phyloP scores from a whole-genome alignment of 2,888 invertebrate genomes.

The Escarpia spicata region DNA sequence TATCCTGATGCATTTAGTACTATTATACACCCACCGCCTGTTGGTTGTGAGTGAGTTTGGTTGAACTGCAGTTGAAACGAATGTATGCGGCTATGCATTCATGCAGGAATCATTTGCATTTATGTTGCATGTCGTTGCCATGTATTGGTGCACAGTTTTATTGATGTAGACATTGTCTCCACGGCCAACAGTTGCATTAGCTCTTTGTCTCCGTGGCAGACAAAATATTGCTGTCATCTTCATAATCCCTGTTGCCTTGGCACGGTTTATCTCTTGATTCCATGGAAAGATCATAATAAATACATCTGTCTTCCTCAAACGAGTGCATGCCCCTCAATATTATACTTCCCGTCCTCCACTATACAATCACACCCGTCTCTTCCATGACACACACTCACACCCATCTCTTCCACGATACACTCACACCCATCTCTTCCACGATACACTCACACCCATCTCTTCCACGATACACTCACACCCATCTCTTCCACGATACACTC shows the following conservation, averaged over 20 bases:
- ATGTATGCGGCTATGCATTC: not conserved
- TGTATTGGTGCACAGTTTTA: not conserved
- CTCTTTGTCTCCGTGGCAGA: not conserved
- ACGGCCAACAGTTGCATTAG: not conserved
- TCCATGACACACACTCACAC: not conserved
- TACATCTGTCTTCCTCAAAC: not conserved
- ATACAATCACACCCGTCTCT: not conserved
- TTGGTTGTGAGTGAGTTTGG: not conserved
- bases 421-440: too few relatives aligned
- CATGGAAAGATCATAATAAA: not conserved
- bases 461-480: too few relatives aligned
- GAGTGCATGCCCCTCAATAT: not conserved
- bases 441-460: too few relatives aligned
- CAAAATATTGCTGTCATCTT: not conserved
- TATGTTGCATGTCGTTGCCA: not conserved
- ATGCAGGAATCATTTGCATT: conserved; percentile 16
- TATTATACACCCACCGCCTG: not conserved
- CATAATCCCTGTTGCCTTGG: not conserved
- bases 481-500: too few relatives aligned
- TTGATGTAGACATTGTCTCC: not conserved
- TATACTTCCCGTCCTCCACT: not conserved
- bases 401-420: not conserved
- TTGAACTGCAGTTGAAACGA: not conserved
- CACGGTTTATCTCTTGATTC: not conserved
- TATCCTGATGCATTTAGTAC: not conserved